Conservation (phyloP, 2,797 vertebrate genomes). For the Lithobates pipiens region DNA sequence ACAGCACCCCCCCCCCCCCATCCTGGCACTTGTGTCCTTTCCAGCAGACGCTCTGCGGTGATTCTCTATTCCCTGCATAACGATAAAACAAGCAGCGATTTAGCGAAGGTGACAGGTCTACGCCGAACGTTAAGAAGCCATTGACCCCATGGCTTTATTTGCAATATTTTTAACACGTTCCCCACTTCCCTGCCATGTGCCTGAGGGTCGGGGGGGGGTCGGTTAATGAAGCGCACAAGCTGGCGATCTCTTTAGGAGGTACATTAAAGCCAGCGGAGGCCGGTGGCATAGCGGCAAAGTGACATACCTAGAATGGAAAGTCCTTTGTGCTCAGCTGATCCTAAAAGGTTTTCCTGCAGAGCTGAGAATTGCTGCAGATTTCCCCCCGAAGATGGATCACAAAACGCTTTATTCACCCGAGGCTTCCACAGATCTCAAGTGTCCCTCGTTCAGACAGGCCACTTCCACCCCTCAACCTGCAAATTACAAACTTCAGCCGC, state of each 20-base stretch:
- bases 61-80: slow-evolving; percentile 11
- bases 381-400: slow-evolving; percentile 13
- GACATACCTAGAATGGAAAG: slow-evolving; percentile 38
- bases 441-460: background rate
- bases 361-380: slow-evolving; percentile 34
- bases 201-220: slow-evolving; percentile 9
- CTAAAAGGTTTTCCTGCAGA: slow-evolving; percentile 48
- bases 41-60: background rate
- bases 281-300: background rate
- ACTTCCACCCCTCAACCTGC: background rate
- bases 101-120: slow-evolving; percentile 5
- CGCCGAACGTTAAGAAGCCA: slow-evolving; percentile 19
- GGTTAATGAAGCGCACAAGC: slow-evolving; percentile 45
- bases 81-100: background rate
- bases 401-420: background rate
- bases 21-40: slow-evolving; percentile 22
- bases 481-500: slow-evolving; percentile 1
- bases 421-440: background rate
- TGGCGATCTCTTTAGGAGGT: slow-evolving; percentile 16
- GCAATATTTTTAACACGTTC: slow-evolving; percentile 37
- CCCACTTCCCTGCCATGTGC: slow-evolving; percentile 13
- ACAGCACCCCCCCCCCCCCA: background rate
- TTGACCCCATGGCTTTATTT: slow-evolving; percentile 32
- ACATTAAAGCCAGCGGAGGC: slow-evolving; percentile 39
- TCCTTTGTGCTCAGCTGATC: slow-evolving; percentile 46